Conservation (phyloP, 2,797 vertebrate species). For the Mus minutoides region DNA sequence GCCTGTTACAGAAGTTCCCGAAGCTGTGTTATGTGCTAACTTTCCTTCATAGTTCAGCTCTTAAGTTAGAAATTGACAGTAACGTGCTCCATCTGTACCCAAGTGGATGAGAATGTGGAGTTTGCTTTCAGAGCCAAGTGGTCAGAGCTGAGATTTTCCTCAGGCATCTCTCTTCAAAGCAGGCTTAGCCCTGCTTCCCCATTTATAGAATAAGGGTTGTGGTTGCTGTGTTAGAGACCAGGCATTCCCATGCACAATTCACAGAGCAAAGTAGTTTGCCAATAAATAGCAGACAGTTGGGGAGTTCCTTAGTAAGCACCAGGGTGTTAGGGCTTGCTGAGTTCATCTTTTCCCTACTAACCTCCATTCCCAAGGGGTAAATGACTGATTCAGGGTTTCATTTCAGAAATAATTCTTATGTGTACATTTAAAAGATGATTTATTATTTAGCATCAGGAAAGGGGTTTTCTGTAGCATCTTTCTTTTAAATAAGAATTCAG, state of each 20-base stretch:
- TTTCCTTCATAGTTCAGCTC: conserved; percentile 37
- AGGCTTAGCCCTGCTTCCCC: neutral
- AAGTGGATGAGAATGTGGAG: neutral
- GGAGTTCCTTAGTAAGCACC: neutral
- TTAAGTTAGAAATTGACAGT: neutral
- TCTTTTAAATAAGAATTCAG: conserved; percentile 57
- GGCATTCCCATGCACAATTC: neutral
- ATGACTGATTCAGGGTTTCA: conserved; percentile 13
- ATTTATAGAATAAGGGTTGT: neutral
- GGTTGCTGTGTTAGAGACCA: neutral
- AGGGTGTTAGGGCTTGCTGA: neutral
- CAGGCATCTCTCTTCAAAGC: neutral
- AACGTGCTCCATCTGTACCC: neutral
- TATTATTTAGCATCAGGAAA: conserved; percentile 21
- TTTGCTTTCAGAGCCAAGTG: neutral
- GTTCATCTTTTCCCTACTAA: neutral
- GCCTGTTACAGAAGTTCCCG: neutral
- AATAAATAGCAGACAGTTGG: neutral
- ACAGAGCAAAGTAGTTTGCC: neutral
- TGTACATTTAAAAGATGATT: conserved; percentile 22
- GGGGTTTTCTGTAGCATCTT: neutral
- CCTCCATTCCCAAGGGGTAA: conserved; percentile 22
- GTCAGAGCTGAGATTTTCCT: neutral
- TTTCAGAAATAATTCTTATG: conserved; percentile 47
- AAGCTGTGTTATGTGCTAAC: neutral